Evolutionary conservation across 2,113 vertebrate species (phyloP).

Genomic region (Nothoprocta perdicaria): DNA sequence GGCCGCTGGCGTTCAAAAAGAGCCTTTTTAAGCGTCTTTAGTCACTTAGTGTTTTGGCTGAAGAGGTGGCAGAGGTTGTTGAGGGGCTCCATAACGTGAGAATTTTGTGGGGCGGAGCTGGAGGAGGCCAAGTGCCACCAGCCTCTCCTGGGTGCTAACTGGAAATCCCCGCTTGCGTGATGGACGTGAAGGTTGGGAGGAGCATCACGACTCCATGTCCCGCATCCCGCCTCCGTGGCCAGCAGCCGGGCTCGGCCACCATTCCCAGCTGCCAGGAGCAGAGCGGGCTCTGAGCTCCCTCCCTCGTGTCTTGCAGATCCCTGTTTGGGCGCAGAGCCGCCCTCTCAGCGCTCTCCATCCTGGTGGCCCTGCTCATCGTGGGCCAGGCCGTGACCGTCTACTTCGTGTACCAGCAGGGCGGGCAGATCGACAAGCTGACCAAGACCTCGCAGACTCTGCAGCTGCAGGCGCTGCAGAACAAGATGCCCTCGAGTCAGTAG

Average conservation of each 20-base stretch:
- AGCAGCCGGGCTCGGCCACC: not conserved
- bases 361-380: conserved; percentile 86
- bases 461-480: conserved; percentile 77
- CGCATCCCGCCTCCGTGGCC: not conserved
- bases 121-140: not conserved
- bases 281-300: not conserved
- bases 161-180: not conserved
- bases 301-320: not conserved
- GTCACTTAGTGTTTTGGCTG: not conserved
- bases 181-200: not conserved
- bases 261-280: not conserved
- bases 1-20: not conserved
- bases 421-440: conserved; percentile 83
- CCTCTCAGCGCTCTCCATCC: conserved; percentile 82
- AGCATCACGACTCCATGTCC: not conserved
- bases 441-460: conserved; percentile 77
- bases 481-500: conserved; percentile 76
- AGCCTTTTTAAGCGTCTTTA: not conserved
- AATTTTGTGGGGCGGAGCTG: not conserved
- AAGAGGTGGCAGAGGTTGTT: not conserved
- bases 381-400: conserved; percentile 90
- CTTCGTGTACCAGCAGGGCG: conserved; percentile 85
- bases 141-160: not conserved
- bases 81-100: not conserved
- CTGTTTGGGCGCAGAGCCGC: conserved; percentile 71